A percentile compares a stretch with the other conserved stretches of the same genome.
Conservation (phyloP, 2,797 vertebrate genomes). For the Salmo trutta region DNA sequence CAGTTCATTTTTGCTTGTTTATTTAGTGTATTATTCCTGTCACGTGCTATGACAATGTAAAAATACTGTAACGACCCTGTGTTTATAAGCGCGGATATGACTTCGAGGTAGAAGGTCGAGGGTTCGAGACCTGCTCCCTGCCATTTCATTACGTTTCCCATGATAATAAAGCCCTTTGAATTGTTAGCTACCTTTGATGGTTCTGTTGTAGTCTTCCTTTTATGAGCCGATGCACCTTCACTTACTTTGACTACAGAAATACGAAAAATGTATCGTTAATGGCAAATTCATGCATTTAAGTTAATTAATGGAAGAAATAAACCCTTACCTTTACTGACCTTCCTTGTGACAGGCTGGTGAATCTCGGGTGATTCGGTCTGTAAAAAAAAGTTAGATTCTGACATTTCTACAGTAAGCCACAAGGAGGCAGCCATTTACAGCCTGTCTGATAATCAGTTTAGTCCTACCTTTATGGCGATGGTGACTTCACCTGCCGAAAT, state of each 20-base stretch:
- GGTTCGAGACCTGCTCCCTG: too few species aligned
- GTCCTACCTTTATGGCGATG: slow-evolving; percentile 25
- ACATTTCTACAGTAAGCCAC: not conserved
- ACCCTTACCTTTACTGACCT: slow-evolving; percentile 27
- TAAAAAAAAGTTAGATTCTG: not conserved
- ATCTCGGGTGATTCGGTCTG: slow-evolving; percentile 31
- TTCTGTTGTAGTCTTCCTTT: not conserved
- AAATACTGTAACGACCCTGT: not conserved
- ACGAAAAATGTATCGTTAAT: too few species aligned
- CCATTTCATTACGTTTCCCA: not conserved
- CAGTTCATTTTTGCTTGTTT: too few species aligned
- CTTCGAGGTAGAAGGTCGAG: too few species aligned
- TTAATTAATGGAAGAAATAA: not conserved
- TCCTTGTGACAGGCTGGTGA: slow-evolving; percentile 25
- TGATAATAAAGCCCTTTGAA: not conserved
- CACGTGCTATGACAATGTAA: too few species aligned
- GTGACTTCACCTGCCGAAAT: slow-evolving; percentile 21
- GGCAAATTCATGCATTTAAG: too few species aligned
- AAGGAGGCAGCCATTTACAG: not conserved
- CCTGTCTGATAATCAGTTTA: not conserved
- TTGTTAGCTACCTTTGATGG: slow-evolving; percentile 8
- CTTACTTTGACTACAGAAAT: slow-evolving; percentile 7
- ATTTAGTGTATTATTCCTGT: too few species aligned
- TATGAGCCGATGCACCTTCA: not conserved
- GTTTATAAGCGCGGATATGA: too few species aligned